These are phyloP conservation scores for Rachycentron canadum DNA, from an alignment of 2,797 vertebrate species.

Conservation along the genomic window DNA sequence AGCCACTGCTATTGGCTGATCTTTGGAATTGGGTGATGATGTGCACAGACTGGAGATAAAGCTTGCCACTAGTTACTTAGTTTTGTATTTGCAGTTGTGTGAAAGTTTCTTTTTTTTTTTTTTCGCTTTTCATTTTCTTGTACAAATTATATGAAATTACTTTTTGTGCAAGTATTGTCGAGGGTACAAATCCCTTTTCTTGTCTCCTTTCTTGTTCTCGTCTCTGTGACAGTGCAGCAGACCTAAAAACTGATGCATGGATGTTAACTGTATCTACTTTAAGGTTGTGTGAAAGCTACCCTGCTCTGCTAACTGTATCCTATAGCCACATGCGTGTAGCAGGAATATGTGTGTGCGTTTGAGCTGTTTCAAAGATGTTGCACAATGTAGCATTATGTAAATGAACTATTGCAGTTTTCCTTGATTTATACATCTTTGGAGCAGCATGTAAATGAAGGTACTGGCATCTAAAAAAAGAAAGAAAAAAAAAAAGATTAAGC, in stretches of 20 bases:
- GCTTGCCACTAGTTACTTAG: too few relatives aligned
- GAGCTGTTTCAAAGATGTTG: neutral
- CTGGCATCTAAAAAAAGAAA: constrained; percentile 2
- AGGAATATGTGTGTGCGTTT: neutral
- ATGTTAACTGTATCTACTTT: too few relatives aligned
- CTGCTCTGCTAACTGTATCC: neutral
- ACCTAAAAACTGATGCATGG: too few relatives aligned
- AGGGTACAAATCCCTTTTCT: neutral
- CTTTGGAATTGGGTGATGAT: neutral
- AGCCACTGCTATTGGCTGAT: neutral
- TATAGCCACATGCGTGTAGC: neutral
- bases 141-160: neutral
- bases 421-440: neutral
- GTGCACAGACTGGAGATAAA: neutral
- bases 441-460: neutral
- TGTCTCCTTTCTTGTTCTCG: neutral
- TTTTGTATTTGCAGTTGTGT: neutral
- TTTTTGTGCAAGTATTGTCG: neutral
- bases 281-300: too few relatives aligned
- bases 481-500: neutral
- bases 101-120: neutral
- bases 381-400: neutral
- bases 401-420: neutral
- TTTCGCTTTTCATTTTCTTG: neutral
- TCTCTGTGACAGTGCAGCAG: too few relatives aligned